phyloP scores from a whole-genome alignment of 1,140 invertebrate genomes.

The Drosophila nasuta region DNA sequence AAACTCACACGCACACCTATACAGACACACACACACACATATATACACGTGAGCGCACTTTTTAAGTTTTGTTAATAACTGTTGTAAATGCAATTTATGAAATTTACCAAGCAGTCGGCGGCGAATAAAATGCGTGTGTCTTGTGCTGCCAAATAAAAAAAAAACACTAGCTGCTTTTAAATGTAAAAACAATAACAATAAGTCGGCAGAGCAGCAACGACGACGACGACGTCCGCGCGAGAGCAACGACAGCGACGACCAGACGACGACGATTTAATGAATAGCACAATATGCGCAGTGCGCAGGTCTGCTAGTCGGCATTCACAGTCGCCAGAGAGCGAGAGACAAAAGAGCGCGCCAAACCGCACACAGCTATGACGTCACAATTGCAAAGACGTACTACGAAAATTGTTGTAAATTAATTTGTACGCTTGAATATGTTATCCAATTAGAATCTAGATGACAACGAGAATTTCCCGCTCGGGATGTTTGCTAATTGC shows the following conservation, averaged over 20 bases:
- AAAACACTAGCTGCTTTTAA: slow-evolving; percentile 40
- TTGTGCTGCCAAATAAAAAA: slow-evolving; percentile 44
- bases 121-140: slow-evolving; percentile 34
- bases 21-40: slow-evolving; percentile 6
- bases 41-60: slow-evolving; percentile 37
- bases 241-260: slow-evolving; percentile 52
- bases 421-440: neutral
- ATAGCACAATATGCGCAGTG: slow-evolving; percentile 15
- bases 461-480: neutral
- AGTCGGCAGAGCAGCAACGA: slow-evolving; percentile 47
- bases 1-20: slow-evolving; percentile 9
- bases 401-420: slow-evolving; percentile 8
- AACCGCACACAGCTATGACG: slow-evolving; percentile 23
- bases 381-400: slow-evolving; percentile 23
- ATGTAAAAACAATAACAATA: slow-evolving; percentile 54
- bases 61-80: slow-evolving; percentile 13
- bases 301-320: slow-evolving; percentile 37
- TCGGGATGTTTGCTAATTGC: neutral
- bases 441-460: slow-evolving; percentile 7
- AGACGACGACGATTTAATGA: slow-evolving; percentile 45
- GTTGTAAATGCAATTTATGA: neutral
- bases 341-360: neutral
- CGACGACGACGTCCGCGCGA: slow-evolving; percentile 51
- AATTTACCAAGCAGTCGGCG: slow-evolving; percentile 43
- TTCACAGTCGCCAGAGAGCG: neutral